phyloP scores from a whole-genome alignment of 1,140 invertebrate species.

The Cydia splendana region DNA sequence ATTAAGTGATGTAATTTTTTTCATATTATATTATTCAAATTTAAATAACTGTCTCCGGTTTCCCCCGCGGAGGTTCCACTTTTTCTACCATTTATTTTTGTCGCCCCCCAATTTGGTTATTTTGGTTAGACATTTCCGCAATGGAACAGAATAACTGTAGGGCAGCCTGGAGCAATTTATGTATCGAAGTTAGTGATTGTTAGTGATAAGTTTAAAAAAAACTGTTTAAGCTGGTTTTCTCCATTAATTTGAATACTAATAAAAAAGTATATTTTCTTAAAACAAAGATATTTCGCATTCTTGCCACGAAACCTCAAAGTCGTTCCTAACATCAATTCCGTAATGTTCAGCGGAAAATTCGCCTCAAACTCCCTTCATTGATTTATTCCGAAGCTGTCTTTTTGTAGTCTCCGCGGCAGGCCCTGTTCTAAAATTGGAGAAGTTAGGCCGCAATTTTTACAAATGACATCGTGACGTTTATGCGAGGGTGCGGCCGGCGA shows the following conservation, averaged over 20 bases:
- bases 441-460: constrained; percentile 78
- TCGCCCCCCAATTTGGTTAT: constrained; percentile 72
- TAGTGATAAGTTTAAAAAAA: neutral
- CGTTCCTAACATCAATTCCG: constrained; percentile 19
- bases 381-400: constrained; percentile 31
- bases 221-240: neutral
- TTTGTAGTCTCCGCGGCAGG: constrained; percentile 45
- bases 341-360: constrained; percentile 16
- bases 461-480: constrained; percentile 78
- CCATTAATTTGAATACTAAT: neutral
- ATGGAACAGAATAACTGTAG: constrained; percentile 44
- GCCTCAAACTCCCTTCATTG: constrained; percentile 18
- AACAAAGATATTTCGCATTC: neutral
- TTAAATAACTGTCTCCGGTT: constrained; percentile 81
- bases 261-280: neutral
- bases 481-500: constrained; percentile 66
- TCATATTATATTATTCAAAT: constrained; percentile 82
- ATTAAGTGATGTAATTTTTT: constrained; percentile 82
- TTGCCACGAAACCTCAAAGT: constrained; percentile 19
- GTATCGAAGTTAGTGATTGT: neutral
- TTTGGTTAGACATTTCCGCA: constrained; percentile 66
- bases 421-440: constrained; percentile 65
- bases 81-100: constrained; percentile 72
- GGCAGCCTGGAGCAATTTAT: constrained; percentile 31
- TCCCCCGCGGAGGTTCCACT: constrained; percentile 71